Evolutionary conservation across 2,113 vertebrate species (phyloP).

Genomic region (Nothobranchius kuhntae): DNA sequence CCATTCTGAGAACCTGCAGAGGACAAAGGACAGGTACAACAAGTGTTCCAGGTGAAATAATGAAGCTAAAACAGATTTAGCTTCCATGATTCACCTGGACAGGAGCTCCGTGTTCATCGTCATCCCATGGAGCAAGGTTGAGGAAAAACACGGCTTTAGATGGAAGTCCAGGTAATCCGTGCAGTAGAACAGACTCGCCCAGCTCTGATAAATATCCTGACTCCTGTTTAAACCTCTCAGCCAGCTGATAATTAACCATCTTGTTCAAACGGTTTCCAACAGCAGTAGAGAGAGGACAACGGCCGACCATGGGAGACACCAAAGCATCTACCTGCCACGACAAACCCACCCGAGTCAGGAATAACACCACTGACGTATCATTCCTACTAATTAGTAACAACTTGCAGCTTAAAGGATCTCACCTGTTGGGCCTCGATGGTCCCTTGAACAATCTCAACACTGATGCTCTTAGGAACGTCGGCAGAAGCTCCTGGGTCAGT

Average conservation of each 20-base stretch:
- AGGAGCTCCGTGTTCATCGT: slow-evolving; percentile 23
- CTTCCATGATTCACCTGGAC: slow-evolving; percentile 43
- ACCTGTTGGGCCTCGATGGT: slow-evolving; percentile 64
- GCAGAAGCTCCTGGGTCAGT: not conserved
- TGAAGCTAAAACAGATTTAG: not conserved
- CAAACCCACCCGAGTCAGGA: not conserved
- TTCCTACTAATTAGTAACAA: too few relatives aligned
- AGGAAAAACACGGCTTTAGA: slow-evolving; percentile 52
- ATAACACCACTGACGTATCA: not conserved
- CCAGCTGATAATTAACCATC: slow-evolving; percentile 23
- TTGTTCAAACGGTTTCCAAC: slow-evolving; percentile 40
- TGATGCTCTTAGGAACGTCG: slow-evolving; percentile 22
- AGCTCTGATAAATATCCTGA: not conserved
- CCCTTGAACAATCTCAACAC: slow-evolving; percentile 51
- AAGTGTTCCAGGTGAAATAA: not conserved
- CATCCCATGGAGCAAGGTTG: slow-evolving; percentile 39
- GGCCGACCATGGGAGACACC: slow-evolving; percentile 57
- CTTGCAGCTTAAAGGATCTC: not conserved
- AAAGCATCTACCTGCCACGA: slow-evolving; percentile 51
- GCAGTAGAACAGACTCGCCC: slow-evolving; percentile 40
- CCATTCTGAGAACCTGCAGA: slow-evolving; percentile 49
- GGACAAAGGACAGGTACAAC: too few relatives aligned
- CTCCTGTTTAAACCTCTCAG: slow-evolving; percentile 7
- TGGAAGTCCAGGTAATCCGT: not conserved
- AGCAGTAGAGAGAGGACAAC: slow-evolving; percentile 28